Base-by-base conservation (phyloP, 1,140 invertebrate genomes). In the Megalonaias nervosa region DNA sequence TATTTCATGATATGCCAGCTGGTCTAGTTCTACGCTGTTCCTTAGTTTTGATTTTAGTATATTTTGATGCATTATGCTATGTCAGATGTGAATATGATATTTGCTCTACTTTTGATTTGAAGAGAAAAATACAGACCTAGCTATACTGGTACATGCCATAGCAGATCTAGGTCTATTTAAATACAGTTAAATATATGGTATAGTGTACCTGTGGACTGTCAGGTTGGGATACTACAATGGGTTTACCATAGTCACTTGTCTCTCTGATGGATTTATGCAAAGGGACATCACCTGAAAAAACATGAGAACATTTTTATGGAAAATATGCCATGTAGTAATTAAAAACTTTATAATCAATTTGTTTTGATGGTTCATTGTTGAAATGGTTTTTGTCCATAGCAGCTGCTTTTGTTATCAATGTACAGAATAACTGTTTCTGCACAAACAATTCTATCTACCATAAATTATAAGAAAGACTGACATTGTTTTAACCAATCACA, bases 211-310 rank as follows among this genome's bases (percentile, higher is more conserved):
- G 81, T 60, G 84, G 67, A 79, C 86, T 86, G 16, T 95, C 91
- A 1, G 94, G 94, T 60, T 94, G 87, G 61, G 93, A 92, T 60
- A 97, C 90, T 56, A 96, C 94, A 55, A 96, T 92, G 15, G 96
- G 97, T 77, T 93, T 93, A 17, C 96, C 96, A 71, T 86, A 91
- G 88, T 97, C 96, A 76, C 94, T 94, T 78, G 93, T 93, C 81
- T 94, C 91, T 11, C 93, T 93, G 83, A 97, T 95, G 67, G 92
- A 90, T 14, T 93, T 89, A 79, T 96, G 92, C 2, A 97, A 91
- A 68, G 96, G 96, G 78, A 98, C 93, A 86, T 94, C 94, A 67
- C 90, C 92, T 93, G 80, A 55, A 89, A 88, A 74, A 72, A 77
- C 16, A 77, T 21, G 6, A 48, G 21, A 64, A 21, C 58, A 72